A percentile compares a stretch with the other conserved stretches of the same genome.
Conservation (phyloP, 2,888 invertebrate species). For the Caenorhabditis sp. region DNA sequence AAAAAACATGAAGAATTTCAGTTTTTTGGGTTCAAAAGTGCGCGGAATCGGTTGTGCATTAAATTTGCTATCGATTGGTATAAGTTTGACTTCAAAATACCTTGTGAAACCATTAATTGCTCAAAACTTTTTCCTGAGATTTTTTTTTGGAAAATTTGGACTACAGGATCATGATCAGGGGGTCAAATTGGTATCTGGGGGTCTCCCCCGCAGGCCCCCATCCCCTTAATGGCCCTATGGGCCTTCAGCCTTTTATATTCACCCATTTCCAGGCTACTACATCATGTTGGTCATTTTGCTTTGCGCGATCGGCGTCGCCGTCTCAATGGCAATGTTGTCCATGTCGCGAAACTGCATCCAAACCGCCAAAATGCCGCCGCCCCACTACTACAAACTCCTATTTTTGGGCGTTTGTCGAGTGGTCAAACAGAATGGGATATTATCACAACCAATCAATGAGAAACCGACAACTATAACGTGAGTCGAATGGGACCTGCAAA, state of each 20-base stretch:
- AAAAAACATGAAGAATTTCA: too few species aligned
- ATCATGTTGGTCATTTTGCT: conserved; percentile 67
- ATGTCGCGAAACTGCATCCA: conserved; percentile 55
- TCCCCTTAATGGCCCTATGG: too few species aligned
- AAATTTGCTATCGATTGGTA: too few species aligned
- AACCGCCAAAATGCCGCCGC: conserved; percentile 43
- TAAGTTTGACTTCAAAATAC: too few species aligned
- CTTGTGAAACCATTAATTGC: too few species aligned
- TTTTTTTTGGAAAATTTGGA: background rate
- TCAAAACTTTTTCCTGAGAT: background rate
- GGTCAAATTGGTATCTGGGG: too few species aligned
- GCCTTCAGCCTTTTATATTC: too few species aligned
- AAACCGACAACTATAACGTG: conserved; percentile 38
- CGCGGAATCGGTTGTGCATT: too few species aligned
- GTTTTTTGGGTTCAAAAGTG: too few species aligned
- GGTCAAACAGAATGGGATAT: conserved; percentile 27
- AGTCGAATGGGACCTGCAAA: background rate
- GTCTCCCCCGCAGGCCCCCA: too few species aligned
- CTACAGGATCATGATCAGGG: too few species aligned
- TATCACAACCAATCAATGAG: conserved; percentile 22
- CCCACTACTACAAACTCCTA: conserved; percentile 34
- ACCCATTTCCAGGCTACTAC: conserved; percentile 57
- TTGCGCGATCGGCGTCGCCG: conserved; percentile 67
- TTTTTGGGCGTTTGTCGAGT: conserved; percentile 32
- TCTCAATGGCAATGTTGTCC: conserved; percentile 65